These are phyloP conservation scores for Biston stratarius DNA, from an alignment of 2,888 invertebrate species.

Conservation along the genomic window DNA sequence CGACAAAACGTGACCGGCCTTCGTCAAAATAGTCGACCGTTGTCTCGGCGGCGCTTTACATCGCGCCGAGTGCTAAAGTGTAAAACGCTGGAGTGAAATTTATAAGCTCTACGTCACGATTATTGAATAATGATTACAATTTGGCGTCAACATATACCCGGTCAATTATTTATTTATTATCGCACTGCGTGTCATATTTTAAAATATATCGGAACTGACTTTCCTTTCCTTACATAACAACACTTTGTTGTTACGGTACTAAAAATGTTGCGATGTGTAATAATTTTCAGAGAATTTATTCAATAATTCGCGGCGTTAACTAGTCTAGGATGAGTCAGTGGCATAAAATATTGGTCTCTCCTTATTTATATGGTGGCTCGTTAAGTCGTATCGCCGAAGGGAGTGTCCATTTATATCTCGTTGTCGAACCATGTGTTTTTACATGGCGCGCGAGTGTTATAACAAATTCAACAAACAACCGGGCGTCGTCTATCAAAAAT, in stretches of 20 bases:
- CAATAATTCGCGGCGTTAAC: conserved; percentile 54
- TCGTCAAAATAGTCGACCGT: conserved; percentile 85
- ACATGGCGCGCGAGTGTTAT: conserved; percentile 77
- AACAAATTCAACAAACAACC: conserved; percentile 84
- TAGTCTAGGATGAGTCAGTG: conserved; percentile 64
- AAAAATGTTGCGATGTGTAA: conserved; percentile 43
- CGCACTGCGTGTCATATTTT: conserved; percentile 50
- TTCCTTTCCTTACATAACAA: conserved; percentile 45
- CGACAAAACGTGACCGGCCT: conserved; percentile 86
- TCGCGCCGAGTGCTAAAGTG: conserved; percentile 84
- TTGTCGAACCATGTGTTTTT: conserved; percentile 83
- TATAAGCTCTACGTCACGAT: conserved; percentile 82
- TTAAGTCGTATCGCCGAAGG: conserved; percentile 84
- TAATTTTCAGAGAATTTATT: conserved; percentile 54
- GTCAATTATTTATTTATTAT: conserved; percentile 57
- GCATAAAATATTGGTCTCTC: conserved; percentile 75
- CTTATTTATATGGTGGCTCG: conserved; percentile 84
- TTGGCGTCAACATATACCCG: conserved; percentile 69
- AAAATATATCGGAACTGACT: conserved; percentile 49
- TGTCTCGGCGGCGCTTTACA: conserved; percentile 82
- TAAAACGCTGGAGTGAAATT: conserved; percentile 83
- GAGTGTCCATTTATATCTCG: conserved; percentile 82
- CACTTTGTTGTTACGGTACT: conserved; percentile 13
- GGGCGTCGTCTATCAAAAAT: conserved; percentile 85
- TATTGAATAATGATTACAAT: conserved; percentile 82